Evolutionary conservation across 2,797 vertebrate species (phyloP).

Genomic region (Anguilla marmorata): DNA sequence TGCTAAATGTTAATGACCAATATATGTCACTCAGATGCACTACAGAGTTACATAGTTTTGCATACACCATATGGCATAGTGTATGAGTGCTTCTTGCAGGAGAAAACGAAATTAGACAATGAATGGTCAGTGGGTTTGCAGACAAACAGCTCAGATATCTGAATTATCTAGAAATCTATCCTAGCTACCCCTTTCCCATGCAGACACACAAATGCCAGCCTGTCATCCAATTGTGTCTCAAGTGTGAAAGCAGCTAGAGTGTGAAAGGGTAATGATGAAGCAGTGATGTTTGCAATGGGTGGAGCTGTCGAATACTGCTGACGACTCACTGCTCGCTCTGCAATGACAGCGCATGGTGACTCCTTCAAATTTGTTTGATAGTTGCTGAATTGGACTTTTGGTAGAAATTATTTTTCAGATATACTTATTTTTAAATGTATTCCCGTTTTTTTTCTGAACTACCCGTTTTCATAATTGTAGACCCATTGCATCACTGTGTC

Average conservation of each 20-base stretch:
- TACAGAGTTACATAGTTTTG: neutral
- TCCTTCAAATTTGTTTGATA: neutral
- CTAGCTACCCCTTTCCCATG: neutral
- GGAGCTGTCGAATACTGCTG: neutral
- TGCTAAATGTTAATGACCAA: neutral
- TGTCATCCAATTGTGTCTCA: neutral
- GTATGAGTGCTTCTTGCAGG: neutral
- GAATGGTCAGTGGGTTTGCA: neutral
- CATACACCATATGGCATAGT: neutral
- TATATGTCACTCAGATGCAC: neutral
- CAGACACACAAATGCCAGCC: neutral
- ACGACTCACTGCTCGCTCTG: neutral
- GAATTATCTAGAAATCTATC: neutral
- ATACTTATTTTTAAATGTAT: neutral
- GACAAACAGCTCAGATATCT: neutral
- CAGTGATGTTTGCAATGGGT: neutral
- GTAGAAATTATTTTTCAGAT: neutral
- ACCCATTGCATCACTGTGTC: neutral
- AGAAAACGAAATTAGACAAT: neutral
- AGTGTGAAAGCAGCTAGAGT: neutral
- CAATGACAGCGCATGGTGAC: neutral
- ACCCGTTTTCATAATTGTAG: neutral
- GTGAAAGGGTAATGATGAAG: neutral
- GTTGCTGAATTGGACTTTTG: neutral
- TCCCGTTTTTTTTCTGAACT: neutral